Evolutionary conservation across 92 coral and sea anemone species (phyloP), one percentile per base, ranked within the genome.

Genomic region (Epizoanthus stellaris): DNA sequence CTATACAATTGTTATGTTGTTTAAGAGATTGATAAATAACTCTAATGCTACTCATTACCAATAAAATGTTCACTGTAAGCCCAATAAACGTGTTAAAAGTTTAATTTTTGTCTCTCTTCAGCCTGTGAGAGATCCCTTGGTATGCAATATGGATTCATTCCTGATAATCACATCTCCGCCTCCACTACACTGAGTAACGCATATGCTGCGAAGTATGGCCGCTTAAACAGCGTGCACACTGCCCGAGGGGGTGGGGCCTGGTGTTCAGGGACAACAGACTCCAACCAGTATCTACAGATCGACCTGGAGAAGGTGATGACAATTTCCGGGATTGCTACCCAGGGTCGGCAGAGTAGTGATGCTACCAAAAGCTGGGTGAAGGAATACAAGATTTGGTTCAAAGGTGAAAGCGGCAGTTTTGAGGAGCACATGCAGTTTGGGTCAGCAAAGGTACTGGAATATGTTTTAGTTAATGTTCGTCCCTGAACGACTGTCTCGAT

Each of bases 251-350:
- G 97, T 3, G 98, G 95, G 64, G 88, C 95, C 16, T 94, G 98
- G 98, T 94, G 98, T 64, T 91, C 98, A 13, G 92, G 68, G 11
- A 77, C 19, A 38, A 81, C 93, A 15, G 93, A 94, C 64, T 71
- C 25, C 13, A 79, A 68, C 58, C 91, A 85, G 71, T 92, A 85
- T 59, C 82, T 94, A 36, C 98, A 94, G 82, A 86, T 94, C 19
- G 98, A 94, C 87, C 77, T 92, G 66, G 77, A 76, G 40, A 85
- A 82, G 60, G 88, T 84, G 54, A 90, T 85, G 90, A 94, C 98
- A 3, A 34, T 92, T 11, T 90, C 98, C 3, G 98, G 98, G 34
- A 73, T 94, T 17, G 91, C 95, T n/a, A 94, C 93, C 40, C 98
- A 94, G 73, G 98, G 98, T 1, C 82, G 88, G 56, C 83, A 79